Conservation (phyloP, 2,888 invertebrate species). For the Lydus trimaculatus region DNA sequence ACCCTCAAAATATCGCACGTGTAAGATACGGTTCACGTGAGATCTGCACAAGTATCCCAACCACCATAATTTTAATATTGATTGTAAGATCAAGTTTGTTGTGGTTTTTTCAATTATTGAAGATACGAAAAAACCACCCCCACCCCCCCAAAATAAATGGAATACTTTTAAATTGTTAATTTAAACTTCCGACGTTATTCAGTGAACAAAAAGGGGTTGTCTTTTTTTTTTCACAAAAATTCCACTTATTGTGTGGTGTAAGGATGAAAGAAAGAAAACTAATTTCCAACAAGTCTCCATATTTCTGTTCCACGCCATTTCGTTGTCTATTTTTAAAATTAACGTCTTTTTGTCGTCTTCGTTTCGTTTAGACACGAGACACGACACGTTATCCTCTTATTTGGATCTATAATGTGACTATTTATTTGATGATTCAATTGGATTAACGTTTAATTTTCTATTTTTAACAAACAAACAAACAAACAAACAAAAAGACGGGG, state of each 20-base stretch:
- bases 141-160: background rate
- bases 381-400: background rate
- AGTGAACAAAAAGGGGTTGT: too few relatives aligned
- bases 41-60: background rate
- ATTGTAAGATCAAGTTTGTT: background rate
- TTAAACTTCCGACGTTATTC: background rate
- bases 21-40: background rate
- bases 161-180: background rate
- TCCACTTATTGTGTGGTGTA: too few relatives aligned
- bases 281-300: background rate
- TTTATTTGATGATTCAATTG: background rate
- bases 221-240: too few relatives aligned
- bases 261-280: background rate
- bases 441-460: background rate
- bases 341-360: background rate
- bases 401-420: background rate
- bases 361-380: too few relatives aligned
- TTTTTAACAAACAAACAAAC: background rate
- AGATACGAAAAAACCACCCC: background rate
- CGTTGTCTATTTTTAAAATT: background rate
- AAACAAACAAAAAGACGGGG: too few relatives aligned
- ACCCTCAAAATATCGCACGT: conserved; percentile 11
- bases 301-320: conserved; percentile 2
- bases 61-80: background rate
- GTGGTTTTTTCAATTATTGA: background rate